phyloP scores from a whole-genome alignment of 2,797 vertebrate genomes.

The Myoxocephalus aenaeus region DNA sequence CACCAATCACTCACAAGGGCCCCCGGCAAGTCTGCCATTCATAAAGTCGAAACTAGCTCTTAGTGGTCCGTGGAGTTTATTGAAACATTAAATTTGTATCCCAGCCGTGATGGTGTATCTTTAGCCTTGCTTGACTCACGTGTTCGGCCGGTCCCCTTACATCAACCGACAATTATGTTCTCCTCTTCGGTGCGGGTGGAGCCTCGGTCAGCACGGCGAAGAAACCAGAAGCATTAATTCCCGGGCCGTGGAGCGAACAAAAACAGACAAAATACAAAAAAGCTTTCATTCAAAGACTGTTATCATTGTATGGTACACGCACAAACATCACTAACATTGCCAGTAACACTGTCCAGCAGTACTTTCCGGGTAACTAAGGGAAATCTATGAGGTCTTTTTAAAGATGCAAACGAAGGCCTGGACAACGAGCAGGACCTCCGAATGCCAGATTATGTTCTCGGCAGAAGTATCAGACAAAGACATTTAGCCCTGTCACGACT shows the following conservation, averaged over 20 bases:
- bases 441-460: slow-evolving; percentile 27
- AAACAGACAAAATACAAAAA: slow-evolving; percentile 78
- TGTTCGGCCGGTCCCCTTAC: slow-evolving; percentile 76
- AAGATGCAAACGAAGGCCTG: slow-evolving; percentile 42
- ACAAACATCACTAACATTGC: slow-evolving; percentile 64
- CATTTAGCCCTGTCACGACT: slow-evolving; percentile 65
- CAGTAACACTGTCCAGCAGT: slow-evolving; percentile 52
- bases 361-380: slow-evolving; percentile 36
- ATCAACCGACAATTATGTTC: slow-evolving; percentile 87
- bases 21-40: slow-evolving; percentile 86
- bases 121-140: slow-evolving; percentile 83
- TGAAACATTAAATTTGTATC: slow-evolving; percentile 88
- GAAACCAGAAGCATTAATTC: slow-evolving; percentile 82
- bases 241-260: slow-evolving; percentile 66
- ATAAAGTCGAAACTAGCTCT: slow-evolving; percentile 88
- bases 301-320: slow-evolving; percentile 69
- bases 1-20: slow-evolving; percentile 80
- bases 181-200: slow-evolving; percentile 84
- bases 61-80: slow-evolving; percentile 88
- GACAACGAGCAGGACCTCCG: slow-evolving; percentile 34
- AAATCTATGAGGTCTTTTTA: slow-evolving; percentile 44
- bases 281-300: slow-evolving; percentile 67
- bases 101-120: slow-evolving; percentile 86
- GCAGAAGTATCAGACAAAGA: slow-evolving; percentile 39
- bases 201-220: slow-evolving; percentile 69